phyloP scores from a whole-genome alignment of 1,140 invertebrate genomes.

The Bilobella aurantiaca region DNA sequence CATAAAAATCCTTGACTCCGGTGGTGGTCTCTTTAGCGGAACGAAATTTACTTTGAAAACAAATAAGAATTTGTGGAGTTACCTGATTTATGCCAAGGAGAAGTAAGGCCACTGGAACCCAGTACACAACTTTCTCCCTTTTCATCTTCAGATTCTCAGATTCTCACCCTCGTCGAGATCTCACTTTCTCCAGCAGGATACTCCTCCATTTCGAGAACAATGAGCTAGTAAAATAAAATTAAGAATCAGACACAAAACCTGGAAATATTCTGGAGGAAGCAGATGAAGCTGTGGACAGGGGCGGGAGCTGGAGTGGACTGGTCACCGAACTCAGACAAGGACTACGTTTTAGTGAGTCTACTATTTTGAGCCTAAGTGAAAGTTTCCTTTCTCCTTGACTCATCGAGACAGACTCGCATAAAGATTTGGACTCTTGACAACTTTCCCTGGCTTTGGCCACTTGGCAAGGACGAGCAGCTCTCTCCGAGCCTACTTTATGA shows the following conservation, averaged over 20 bases:
- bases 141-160: no score
- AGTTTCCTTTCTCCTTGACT: not conserved
- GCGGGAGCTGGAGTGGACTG: not conserved
- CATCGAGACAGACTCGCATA: not conserved
- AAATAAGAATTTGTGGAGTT: not conserved
- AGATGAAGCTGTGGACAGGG: not conserved
- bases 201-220: no score
- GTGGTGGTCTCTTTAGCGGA: not conserved
- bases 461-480: slow-evolving; percentile 2
- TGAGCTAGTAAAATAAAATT: no score
- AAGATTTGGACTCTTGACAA: slow-evolving; percentile 5
- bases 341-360: not conserved
- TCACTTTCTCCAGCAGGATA: no score
- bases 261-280: no score
- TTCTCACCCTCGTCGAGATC: no score
- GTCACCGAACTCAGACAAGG: not conserved
- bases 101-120: not conserved
- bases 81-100: not conserved
- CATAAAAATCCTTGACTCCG: not conserved
- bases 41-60: not conserved
- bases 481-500: not conserved
- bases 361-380: not conserved
- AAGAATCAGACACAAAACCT: no score
- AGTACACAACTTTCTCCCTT: not conserved
- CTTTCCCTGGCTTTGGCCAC: no score